phyloP scores from a whole-genome alignment of 2,797 vertebrate genomes.

The Enteromius viviparus region DNA sequence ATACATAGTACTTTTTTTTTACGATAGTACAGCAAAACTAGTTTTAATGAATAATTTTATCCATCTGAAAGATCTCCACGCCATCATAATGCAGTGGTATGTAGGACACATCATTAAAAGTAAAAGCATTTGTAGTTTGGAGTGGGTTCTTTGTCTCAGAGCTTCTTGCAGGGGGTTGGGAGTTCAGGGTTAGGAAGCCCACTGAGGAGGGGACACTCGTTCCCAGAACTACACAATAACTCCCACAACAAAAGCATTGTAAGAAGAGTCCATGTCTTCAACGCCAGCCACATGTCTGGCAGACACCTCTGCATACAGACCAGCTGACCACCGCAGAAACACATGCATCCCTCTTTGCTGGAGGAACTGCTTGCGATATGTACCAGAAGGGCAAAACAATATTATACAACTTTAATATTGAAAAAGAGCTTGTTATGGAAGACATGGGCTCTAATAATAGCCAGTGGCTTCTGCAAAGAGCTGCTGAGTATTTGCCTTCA shows the following conservation, averaged over 20 bases:
- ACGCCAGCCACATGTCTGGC: conserved; percentile 44
- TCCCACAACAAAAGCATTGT: conserved; percentile 56
- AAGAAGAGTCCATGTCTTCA: conserved; percentile 28
- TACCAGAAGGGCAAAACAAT: neutral
- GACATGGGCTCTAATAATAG: neutral
- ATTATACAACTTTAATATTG: neutral
- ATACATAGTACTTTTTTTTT: too few relatives aligned
- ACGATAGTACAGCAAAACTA: too few relatives aligned
- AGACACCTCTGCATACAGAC: conserved; percentile 32
- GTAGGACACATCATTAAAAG: conserved; percentile 38
- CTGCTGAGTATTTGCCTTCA: conserved; percentile 8
- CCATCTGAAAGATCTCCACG: neutral
- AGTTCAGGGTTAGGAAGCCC: conserved; percentile 27
- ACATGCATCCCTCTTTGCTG: neutral
- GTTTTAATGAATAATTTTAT: too few relatives aligned
- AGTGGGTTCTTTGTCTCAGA: conserved; percentile 21
- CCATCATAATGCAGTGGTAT: conserved; percentile 18
- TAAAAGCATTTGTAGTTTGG: conserved; percentile 29
- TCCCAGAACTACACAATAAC: conserved; percentile 62
- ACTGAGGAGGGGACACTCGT: conserved; percentile 40
- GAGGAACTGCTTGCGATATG: neutral
- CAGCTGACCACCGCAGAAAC: neutral
- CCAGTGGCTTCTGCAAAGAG: neutral
- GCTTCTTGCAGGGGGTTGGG: conserved; percentile 22
- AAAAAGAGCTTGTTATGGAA: neutral